Evolutionary conservation across 2,113 vertebrate species (phyloP), one percentile per base, ranked within the genome.

Genomic region (Crotophaga sulcirostris): DNA sequence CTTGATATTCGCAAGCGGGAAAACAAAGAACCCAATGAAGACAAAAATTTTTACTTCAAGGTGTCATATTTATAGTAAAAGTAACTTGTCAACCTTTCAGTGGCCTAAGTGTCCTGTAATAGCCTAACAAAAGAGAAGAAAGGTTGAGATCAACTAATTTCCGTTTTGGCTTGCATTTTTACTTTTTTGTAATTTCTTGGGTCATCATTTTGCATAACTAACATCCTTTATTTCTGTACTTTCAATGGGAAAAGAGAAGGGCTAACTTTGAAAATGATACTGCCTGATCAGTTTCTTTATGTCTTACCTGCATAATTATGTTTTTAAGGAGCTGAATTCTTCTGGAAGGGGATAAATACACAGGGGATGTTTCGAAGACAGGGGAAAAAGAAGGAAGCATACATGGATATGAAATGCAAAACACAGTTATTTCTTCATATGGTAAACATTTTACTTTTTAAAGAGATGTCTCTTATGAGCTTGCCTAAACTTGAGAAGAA

Each of bases 11-110:
- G 96, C 90, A 93, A 95, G 69, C 23, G 15, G 19, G 66, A 92
- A 89, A 86, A 78, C 24, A 62, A 91, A 49, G 34, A 90, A 23
- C 21, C 40, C 28, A 85, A 60, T 0, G n/a, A 73, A 3, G 88
- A 92, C 17, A 96, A 95, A 82, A 96, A 97, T 40, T 97, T 96
- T 88, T 92, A 84, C 89, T 97, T 97, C 80, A 93, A 20, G 23
- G 96, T 97, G n/a, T 93, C 79, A 5, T 96, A 93, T 60, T 67
- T 97, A 63, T 2, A 77, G 68, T 75, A 94, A 34, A 89, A 87
- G 7, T 91, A 87, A 42, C 36, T 66, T 34, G 7, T 19, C 24
- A 63, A 8, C 42, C 5, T 85, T 84, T 40, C 16, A 15, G 47
- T 63, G 13, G 47, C 67, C 29, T 44, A 59, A 66, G 26, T 52